Evolutionary conservation across 2,797 vertebrate genomes (phyloP).

Genomic region (Myotis findleyi): DNA sequence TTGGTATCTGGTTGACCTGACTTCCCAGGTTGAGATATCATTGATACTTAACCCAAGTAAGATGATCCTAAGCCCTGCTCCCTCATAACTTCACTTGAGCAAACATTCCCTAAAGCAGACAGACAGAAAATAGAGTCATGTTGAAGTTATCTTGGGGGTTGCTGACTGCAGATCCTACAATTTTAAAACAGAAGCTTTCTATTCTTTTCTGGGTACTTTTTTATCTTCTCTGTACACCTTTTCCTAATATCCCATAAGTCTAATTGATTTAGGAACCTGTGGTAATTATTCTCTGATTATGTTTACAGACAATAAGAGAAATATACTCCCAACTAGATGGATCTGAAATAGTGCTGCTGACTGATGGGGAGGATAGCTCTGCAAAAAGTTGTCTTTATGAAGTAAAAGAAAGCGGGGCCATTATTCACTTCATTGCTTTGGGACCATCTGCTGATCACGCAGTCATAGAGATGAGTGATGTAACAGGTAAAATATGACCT

Average conservation of each 20-base stretch:
- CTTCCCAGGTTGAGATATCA: not conserved
- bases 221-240: constrained; percentile 27
- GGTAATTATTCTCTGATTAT: constrained; percentile 31
- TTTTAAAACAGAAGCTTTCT: not conserved
- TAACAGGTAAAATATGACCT: constrained; percentile 78
- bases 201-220: not conserved
- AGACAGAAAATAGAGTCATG: not conserved
- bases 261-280: not conserved
- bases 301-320: constrained; percentile 76
- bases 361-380: constrained; percentile 79
- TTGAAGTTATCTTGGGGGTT: not conserved
- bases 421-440: constrained; percentile 85
- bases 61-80: not conserved
- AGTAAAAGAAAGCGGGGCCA: constrained; percentile 75
- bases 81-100: not conserved
- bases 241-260: not conserved
- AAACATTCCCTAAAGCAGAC: not conserved
- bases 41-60: not conserved
- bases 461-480: constrained; percentile 63
- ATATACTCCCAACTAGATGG: constrained; percentile 49
- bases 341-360: constrained; percentile 86
- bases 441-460: constrained; percentile 59
- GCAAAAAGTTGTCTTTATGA: not conserved
- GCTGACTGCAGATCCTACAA: not conserved
- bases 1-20: not conserved